phyloP scores from a whole-genome alignment of 2,888 invertebrate genomes.

The Eupithecia inturbata region DNA sequence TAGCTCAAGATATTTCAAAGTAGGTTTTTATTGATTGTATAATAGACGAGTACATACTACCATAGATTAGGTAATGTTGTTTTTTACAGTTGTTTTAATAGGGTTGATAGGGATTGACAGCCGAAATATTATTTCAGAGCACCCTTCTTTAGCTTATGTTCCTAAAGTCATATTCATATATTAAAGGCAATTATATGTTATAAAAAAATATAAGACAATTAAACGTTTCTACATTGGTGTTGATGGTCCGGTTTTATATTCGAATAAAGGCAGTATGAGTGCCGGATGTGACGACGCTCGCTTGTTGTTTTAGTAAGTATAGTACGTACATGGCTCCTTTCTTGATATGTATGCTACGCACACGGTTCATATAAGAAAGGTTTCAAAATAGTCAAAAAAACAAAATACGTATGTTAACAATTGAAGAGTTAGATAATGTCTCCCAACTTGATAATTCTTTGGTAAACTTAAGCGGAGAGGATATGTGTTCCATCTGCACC shows the following conservation, averaged over 20 bases:
- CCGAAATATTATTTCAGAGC: neutral
- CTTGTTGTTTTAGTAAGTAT: neutral
- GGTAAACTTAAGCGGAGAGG: slow-evolving; percentile 26
- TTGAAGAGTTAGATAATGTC: slow-evolving; percentile 32
- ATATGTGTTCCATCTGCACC: neutral
- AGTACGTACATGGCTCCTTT: neutral
- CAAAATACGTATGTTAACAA: too few species aligned
- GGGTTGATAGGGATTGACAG: too few species aligned
- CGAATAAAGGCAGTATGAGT: neutral
- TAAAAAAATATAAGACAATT: neutral
- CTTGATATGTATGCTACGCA: neutral
- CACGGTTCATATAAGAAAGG: neutral
- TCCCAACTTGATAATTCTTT: slow-evolving; percentile 29
- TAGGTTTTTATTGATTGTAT: neutral
- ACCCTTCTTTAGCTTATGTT: neutral
- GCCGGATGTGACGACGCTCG: neutral
- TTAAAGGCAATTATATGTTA: too few species aligned
- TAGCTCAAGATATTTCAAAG: neutral
- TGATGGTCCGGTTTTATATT: neutral
- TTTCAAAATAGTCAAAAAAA: slow-evolving; percentile 7
- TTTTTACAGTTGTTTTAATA: neutral
- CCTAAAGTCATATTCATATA: neutral
- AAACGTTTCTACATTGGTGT: neutral
- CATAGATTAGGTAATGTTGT: neutral
- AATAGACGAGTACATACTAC: neutral